Conservation (phyloP, 2,797 vertebrate species). For the Sebastiscus tertius region DNA sequence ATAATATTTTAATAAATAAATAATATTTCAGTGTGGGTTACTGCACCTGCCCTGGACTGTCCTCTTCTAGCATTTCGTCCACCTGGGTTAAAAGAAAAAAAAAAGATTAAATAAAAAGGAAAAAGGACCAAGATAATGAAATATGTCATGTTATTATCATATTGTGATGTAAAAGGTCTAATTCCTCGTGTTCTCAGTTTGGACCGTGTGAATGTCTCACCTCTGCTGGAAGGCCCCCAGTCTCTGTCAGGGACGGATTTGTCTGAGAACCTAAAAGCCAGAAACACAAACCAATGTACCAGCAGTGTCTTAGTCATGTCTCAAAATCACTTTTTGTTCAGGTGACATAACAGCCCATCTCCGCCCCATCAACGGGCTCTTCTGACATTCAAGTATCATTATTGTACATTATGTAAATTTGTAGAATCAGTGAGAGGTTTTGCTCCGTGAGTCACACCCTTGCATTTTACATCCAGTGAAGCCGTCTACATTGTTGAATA, state of each 20-base stretch:
- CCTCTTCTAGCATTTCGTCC: constrained; percentile 80
- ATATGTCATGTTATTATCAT: not conserved
- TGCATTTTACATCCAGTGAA: constrained; percentile 26
- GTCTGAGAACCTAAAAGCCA: constrained; percentile 79
- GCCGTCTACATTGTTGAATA: constrained; percentile 49
- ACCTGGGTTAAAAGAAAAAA: constrained; percentile 64
- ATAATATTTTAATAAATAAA: not conserved
- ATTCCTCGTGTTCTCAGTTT: not conserved
- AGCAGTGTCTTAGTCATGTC: not conserved
- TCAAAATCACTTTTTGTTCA: constrained; percentile 11
- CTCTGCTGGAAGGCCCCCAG: constrained; percentile 73
- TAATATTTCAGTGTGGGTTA: constrained; percentile 43
- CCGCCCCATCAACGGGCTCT: not conserved
- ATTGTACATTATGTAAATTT: constrained; percentile 3
- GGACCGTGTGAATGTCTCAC: constrained; percentile 61
- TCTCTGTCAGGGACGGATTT: constrained; percentile 78
- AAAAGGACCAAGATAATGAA: not conserved
- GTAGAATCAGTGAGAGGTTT: not conserved
- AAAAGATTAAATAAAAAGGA: not conserved
- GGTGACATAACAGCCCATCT: constrained; percentile 9
- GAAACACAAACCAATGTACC: constrained; percentile 25
- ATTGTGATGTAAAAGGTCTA: not conserved
- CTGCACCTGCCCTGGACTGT: constrained; percentile 76
- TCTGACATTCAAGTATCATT: constrained; percentile 9
- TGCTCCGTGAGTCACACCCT: constrained; percentile 12